A percentile compares a stretch with the other conserved stretches of the same genome.
Evolutionary conservation across 2,888 invertebrate species (phyloP).

Genomic region (Empis stercorea): DNA sequence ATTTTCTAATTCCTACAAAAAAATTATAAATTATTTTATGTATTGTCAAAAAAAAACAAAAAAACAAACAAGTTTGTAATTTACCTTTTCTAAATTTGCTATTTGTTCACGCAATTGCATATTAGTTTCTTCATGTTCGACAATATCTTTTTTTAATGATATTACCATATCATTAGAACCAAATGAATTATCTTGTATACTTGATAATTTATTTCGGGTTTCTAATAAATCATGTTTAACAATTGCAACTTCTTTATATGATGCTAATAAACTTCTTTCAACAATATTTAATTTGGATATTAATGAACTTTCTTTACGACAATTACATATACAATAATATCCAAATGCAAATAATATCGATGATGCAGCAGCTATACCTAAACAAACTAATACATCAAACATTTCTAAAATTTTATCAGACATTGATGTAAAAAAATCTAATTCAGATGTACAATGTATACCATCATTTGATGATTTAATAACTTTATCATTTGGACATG

Average conservation of each 20-base stretch:
- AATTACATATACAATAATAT: constrained; percentile 66
- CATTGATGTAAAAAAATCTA: constrained; percentile 21
- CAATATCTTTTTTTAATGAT: constrained; percentile 51
- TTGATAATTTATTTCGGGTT: constrained; percentile 45
- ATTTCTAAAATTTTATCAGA: constrained; percentile 25
- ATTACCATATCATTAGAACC: constrained; percentile 60
- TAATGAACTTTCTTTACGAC: constrained; percentile 53
- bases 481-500: constrained; percentile 13
- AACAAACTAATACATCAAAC: constrained; percentile 43
- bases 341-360: constrained; percentile 60
- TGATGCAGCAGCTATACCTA: constrained; percentile 55
- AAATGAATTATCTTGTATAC: constrained; percentile 57
- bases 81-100: constrained; percentile 51
- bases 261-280: constrained; percentile 46
- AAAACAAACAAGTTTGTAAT: too few relatives aligned
- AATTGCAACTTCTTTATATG: constrained; percentile 50
- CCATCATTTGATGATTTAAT: not conserved
- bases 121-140: constrained; percentile 38
- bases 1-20: constrained; percentile 52
- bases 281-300: constrained; percentile 53
- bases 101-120: constrained; percentile 52
- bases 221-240: constrained; percentile 48
- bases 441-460: constrained; percentile 7
- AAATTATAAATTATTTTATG: constrained; percentile 1
- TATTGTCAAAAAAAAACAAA: too few relatives aligned